These are phyloP conservation scores for Brachionichthys hirsutus DNA, from an alignment of 2,113 vertebrate species.

Conservation along the genomic window DNA sequence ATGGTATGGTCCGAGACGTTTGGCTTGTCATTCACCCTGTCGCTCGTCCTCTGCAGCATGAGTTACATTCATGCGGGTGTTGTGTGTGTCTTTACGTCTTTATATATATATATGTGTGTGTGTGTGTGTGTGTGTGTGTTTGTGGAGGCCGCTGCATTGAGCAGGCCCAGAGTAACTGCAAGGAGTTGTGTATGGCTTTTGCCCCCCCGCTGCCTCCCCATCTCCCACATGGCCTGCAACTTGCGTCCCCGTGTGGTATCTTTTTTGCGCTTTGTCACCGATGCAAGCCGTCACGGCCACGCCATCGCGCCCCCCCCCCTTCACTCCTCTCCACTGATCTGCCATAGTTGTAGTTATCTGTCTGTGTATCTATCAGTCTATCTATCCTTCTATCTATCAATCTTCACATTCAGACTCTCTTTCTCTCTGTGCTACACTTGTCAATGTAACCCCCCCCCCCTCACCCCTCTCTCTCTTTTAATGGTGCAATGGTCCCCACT, in stretches of 20 bases:
- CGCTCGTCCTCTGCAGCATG: conserved; percentile 59
- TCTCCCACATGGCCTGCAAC: conserved; percentile 38
- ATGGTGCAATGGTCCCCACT: conserved; percentile 57
- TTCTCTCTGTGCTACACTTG: conserved; percentile 38
- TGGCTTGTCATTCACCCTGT: conserved; percentile 29
- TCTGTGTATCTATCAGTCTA: conserved; percentile 27
- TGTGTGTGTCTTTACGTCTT: conserved; percentile 36
- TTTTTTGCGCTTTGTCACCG: conserved; percentile 43
- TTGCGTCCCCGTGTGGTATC: conserved; percentile 39
- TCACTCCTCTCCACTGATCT: conserved; percentile 36
- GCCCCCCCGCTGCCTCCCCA: conserved; percentile 36
- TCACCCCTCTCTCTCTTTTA: conserved; percentile 41
- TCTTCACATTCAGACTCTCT: conserved; percentile 16
- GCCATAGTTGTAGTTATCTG: conserved; percentile 11
- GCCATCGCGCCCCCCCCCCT: conserved; percentile 34
- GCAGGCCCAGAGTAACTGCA: conserved; percentile 25
- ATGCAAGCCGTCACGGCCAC: conserved; percentile 58
- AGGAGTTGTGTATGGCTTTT: conserved; percentile 53
- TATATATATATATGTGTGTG: conserved; percentile 7
- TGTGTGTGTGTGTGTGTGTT: conserved; percentile 24
- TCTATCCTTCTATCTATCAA: conserved; percentile 32
- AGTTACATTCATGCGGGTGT: conserved; percentile 18
- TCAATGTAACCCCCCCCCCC: conserved; percentile 25
- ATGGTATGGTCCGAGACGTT: conserved; percentile 56
- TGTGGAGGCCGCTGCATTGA: conserved; percentile 36